Evolutionary conservation across 2,797 vertebrate species (phyloP).

Genomic region (Fistularia tabacaria): DNA sequence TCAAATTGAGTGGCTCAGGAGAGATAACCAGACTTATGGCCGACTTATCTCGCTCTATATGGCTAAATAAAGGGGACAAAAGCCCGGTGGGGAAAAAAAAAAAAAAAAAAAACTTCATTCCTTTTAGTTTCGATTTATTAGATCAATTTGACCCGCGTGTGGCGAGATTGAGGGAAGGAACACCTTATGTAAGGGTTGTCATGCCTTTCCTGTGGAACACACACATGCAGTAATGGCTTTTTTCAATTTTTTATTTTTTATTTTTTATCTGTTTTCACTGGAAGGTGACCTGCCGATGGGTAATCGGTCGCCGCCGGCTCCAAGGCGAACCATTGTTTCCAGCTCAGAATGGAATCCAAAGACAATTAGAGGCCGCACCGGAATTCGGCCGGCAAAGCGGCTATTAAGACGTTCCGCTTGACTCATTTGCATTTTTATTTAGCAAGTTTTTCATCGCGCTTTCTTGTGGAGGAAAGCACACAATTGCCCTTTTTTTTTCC

Average conservation of each 20-base stretch:
- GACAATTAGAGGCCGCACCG: neutral
- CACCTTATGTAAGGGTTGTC: constrained; percentile 19
- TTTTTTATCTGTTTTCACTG: constrained; percentile 22
- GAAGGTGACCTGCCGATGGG: constrained; percentile 52
- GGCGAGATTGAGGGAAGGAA: constrained; percentile 20
- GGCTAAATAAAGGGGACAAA: constrained; percentile 37
- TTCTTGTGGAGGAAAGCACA: no score
- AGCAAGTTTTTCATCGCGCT: no score
- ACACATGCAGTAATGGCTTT: constrained; percentile 26
- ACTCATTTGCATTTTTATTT: neutral
- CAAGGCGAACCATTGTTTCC: constrained; percentile 14
- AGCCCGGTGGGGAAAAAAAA: constrained; percentile 2
- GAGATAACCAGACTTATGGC: constrained; percentile 32
- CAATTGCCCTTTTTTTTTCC: no score
- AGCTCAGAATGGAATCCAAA: constrained; percentile 6
- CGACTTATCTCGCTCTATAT: constrained; percentile 46
- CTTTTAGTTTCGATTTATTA: constrained; percentile 51
- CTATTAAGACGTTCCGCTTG: neutral
- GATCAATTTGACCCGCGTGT: constrained; percentile 36
- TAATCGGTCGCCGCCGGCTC: neutral
- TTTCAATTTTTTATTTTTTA: constrained; percentile 5
- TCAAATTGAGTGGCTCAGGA: constrained; percentile 29
- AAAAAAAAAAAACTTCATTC: constrained; percentile 22
- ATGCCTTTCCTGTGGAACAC: constrained; percentile 14
- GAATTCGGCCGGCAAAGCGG: neutral